These are phyloP conservation scores for Oryzias celebensis DNA, from an alignment of 2,113 vertebrate genomes.

Conservation along the genomic window DNA sequence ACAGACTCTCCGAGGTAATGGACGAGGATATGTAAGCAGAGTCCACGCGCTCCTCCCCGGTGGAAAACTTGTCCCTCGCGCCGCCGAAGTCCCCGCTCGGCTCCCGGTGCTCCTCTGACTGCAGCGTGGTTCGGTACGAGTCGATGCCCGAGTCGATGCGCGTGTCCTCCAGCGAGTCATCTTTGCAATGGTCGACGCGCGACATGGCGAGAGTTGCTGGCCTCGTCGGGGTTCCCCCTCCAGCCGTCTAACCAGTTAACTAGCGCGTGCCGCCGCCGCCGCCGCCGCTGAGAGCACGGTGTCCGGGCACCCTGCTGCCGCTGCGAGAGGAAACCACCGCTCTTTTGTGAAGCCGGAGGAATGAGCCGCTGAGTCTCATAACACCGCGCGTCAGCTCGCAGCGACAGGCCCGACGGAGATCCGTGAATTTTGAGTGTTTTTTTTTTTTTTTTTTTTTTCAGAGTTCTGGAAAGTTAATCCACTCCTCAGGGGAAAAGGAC, in stretches of 20 bases:
- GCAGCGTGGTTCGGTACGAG: constrained; percentile 61
- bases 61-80: constrained; percentile 63
- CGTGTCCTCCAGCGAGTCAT: constrained; percentile 66
- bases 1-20: constrained; percentile 71
- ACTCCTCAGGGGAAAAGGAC: not conserved
- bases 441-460: not conserved
- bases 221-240: constrained; percentile 15
- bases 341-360: constrained; percentile 60
- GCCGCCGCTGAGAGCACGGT: constrained; percentile 34
- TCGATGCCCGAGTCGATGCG: constrained; percentile 76
- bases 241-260: constrained; percentile 24
- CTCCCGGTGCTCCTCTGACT: constrained; percentile 65
- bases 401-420: not conserved
- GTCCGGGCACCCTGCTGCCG: constrained; percentile 23
- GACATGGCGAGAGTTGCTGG: constrained; percentile 59
- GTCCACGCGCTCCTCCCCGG: constrained; percentile 75
- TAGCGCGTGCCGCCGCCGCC: constrained; percentile 28
- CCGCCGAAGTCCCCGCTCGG: constrained; percentile 40
- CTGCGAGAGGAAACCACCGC: constrained; percentile 52
- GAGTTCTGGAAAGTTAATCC: not conserved
- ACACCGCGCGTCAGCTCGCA: constrained; percentile 37
- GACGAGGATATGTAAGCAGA: constrained; percentile 79
- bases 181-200: constrained; percentile 60
- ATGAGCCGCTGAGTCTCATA: constrained; percentile 67
- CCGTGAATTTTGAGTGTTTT: no score